phyloP scores from a whole-genome alignment of 2,797 vertebrate genomes.

The Sciaenops ocellatus region DNA sequence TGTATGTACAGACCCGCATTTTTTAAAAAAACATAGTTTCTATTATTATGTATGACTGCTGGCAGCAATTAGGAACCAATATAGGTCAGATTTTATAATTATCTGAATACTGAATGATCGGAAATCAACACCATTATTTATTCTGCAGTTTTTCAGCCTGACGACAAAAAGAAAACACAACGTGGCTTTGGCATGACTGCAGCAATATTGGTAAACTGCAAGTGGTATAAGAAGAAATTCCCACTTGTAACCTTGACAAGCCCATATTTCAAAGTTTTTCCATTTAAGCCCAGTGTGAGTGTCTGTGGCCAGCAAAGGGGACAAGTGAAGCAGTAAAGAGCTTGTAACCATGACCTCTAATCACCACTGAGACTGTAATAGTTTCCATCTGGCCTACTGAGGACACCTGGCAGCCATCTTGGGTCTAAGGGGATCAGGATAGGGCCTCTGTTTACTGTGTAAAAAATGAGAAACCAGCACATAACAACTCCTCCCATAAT shows the following conservation, averaged over 20 bases:
- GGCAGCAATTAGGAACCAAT: not conserved
- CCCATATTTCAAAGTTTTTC: constrained; percentile 54
- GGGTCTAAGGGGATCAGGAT: constrained; percentile 63
- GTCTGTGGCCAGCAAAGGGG: constrained; percentile 73
- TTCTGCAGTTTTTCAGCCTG: not conserved
- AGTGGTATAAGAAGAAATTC: constrained; percentile 47
- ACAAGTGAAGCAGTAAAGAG: constrained; percentile 82
- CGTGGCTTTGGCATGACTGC: constrained; percentile 22
- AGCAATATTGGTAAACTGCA: constrained; percentile 28
- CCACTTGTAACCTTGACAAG: constrained; percentile 66
- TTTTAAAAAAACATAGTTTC: not conserved
- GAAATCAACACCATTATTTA: constrained; percentile 11
- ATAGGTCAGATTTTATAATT: constrained; percentile 13
- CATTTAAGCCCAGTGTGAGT: constrained; percentile 55
- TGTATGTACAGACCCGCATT: not conserved
- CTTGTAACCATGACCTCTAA: constrained; percentile 82
- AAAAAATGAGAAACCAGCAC: constrained; percentile 62
- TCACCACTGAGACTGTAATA: constrained; percentile 81
- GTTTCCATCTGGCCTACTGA: constrained; percentile 82
- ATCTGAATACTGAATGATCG: constrained; percentile 15
- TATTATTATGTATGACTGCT: constrained; percentile 2
- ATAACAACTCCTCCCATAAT: constrained; percentile 43
- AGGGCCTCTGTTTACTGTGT: constrained; percentile 64
- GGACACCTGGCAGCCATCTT: constrained; percentile 82
- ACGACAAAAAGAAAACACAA: not conserved